A percentile compares a stretch with the other conserved stretches of the same genome.
Conservation (phyloP, 1,140 invertebrate species). For the Dreissena rostriformis region DNA sequence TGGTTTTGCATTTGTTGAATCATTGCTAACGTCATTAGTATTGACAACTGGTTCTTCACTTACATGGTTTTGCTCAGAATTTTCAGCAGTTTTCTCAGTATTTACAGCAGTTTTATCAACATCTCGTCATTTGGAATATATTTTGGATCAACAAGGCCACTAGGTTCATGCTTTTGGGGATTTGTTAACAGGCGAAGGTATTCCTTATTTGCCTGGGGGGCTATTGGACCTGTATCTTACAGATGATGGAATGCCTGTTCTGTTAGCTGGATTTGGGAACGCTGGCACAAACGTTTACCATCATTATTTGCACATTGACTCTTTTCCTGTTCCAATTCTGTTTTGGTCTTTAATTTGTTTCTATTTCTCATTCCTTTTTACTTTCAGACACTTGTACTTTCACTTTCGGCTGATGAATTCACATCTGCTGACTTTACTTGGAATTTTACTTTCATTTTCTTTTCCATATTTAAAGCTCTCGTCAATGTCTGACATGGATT, state of each 20-base stretch:
- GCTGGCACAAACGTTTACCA: slow-evolving; percentile 19
- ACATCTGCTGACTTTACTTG: neutral
- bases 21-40: neutral
- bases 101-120: too few species aligned
- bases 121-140: slow-evolving; percentile 32
- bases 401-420: neutral
- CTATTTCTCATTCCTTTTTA: slow-evolving; percentile 26
- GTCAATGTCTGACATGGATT: too few species aligned
- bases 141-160: slow-evolving; percentile 40
- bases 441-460: too few species aligned
- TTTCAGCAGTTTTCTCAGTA: too few species aligned
- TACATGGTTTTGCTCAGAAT: neutral
- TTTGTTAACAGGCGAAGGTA: slow-evolving; percentile 5
- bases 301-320: neutral
- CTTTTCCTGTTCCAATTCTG: neutral
- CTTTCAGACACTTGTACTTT: neutral
- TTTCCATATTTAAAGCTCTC: too few species aligned
- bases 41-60: slow-evolving; percentile 6
- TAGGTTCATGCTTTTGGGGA: slow-evolving; percentile 36
- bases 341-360: slow-evolving; percentile 3
- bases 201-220: slow-evolving; percentile 33
- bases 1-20: slow-evolving; percentile 30
- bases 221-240: slow-evolving; percentile 45
- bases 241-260: slow-evolving; percentile 37
- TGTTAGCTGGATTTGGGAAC: slow-evolving; percentile 41